phyloP scores from a whole-genome alignment of 2,797 vertebrate species.

The Galagoides demidoff region DNA sequence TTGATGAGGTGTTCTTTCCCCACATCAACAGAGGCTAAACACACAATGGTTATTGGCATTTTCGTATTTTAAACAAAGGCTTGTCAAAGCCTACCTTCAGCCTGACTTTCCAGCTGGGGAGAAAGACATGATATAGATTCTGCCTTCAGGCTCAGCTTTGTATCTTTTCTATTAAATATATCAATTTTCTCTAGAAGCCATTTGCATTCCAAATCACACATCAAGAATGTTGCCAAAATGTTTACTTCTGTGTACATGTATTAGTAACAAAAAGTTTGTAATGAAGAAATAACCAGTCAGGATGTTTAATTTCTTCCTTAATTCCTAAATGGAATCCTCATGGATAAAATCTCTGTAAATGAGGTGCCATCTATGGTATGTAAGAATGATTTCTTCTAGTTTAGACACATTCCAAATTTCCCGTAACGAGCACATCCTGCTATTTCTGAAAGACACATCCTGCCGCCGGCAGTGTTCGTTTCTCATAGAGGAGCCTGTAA shows the following conservation, averaged over 20 bases:
- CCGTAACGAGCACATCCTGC: background rate
- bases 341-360: background rate
- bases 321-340: background rate
- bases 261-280: background rate
- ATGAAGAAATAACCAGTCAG: background rate
- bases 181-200: slow-evolving; percentile 16
- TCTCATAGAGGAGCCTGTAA: rapidly evolving
- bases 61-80: background rate
- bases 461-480: background rate
- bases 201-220: background rate
- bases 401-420: background rate
- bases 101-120: background rate
- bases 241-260: background rate
- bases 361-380: rapidly evolving
- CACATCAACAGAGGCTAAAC: background rate
- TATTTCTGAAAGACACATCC: rapidly evolving
- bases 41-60: background rate
- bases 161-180: background rate
- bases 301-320: background rate
- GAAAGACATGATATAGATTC: rapidly evolving
- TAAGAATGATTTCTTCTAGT: background rate
- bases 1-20: background rate
- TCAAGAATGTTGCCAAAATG: background rate
- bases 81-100: background rate
- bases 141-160: background rate